phyloP scores from a whole-genome alignment of 2,888 invertebrate species.

The Hylaea fasciaria region DNA sequence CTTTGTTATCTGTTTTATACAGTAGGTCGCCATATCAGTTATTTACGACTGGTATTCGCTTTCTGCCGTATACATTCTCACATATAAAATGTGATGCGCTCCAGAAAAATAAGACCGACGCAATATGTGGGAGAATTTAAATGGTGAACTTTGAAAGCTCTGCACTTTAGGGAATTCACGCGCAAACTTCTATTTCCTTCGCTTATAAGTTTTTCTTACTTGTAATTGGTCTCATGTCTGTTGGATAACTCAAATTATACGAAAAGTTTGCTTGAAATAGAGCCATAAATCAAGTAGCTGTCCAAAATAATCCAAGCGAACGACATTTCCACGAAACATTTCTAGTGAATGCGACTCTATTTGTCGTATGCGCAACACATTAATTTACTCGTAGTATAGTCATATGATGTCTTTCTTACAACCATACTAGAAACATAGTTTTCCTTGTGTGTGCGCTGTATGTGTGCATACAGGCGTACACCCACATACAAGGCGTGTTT shows the following conservation, averaged over 20 bases:
- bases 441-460: too few species aligned
- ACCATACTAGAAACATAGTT: too few species aligned
- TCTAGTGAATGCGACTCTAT: too few species aligned
- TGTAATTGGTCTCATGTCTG: constrained; percentile 17
- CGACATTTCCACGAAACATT: too few species aligned
- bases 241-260: constrained; percentile 19
- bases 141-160: constrained; percentile 15
- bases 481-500: too few species aligned
- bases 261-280: constrained; percentile 20
- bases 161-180: constrained; percentile 14
- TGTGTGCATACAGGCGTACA: too few species aligned
- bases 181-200: constrained; percentile 22
- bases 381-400: too few species aligned
- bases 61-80: constrained; percentile 15
- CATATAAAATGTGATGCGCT: constrained; percentile 24
- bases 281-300: constrained; percentile 11
- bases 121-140: constrained; percentile 13
- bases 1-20: constrained; percentile 50
- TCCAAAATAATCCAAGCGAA: not conserved
- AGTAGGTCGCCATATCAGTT: constrained; percentile 38
- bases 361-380: too few species aligned
- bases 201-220: constrained; percentile 26
- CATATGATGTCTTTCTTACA: too few species aligned
- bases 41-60: constrained; percentile 34
- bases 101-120: constrained; percentile 12